Conservation (phyloP, 2,888 invertebrate species). For the Apodemia mormo region DNA sequence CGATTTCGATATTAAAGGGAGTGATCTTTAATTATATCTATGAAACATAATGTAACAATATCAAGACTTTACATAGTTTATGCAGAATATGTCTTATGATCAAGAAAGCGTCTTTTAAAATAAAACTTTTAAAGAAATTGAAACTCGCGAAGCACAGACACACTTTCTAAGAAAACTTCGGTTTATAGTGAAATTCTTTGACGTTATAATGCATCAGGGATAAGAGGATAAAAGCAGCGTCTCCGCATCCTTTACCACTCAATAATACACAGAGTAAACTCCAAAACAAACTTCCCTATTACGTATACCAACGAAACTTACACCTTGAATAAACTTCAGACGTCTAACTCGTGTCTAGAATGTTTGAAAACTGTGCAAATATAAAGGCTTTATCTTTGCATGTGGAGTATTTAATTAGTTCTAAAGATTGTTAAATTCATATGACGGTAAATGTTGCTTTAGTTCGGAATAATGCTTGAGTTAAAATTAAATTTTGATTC, state of each 20-base stretch:
- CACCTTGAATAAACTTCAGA: conserved; percentile 55
- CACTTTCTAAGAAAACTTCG: conserved; percentile 12
- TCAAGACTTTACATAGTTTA: too few species aligned
- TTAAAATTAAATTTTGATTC: neutral
- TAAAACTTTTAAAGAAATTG: conserved; percentile 13
- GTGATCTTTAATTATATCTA: too few species aligned
- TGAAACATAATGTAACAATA: too few species aligned
- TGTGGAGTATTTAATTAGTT: conserved; percentile 65
- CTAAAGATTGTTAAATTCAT: conserved; percentile 47
- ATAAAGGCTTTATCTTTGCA: conserved; percentile 59
- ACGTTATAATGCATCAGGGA: conserved; percentile 29
- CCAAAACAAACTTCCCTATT: conserved; percentile 64
- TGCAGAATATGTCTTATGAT: neutral
- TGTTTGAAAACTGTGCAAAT: conserved; percentile 64
- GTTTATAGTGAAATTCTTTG: conserved; percentile 11
- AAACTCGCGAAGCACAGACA: neutral
- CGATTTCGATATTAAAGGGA: too few species aligned
- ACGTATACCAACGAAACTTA: conserved; percentile 58
- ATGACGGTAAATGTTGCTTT: conserved; percentile 59
- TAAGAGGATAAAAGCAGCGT: conserved; percentile 33
- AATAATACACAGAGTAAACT: conserved; percentile 56
- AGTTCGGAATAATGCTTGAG: conserved; percentile 24
- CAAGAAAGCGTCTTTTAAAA: neutral
- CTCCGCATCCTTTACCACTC: conserved; percentile 36
- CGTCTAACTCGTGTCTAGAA: conserved; percentile 54